phyloP scores from a whole-genome alignment of 2,797 vertebrate genomes.

The Rhincodon typus region DNA sequence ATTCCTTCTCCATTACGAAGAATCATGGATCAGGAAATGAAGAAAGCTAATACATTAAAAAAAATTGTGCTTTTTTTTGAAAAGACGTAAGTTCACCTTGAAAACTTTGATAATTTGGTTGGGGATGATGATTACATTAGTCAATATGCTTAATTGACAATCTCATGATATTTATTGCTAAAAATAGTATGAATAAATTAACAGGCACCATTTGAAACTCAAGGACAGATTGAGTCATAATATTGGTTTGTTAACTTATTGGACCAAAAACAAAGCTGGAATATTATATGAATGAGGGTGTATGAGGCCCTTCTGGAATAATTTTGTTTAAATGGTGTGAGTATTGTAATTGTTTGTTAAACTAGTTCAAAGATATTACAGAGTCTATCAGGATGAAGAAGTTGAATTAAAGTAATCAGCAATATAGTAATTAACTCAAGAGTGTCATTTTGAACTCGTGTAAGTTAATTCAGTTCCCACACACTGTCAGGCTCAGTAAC shows the following conservation, averaged over 20 bases:
- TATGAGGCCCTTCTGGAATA: neutral
- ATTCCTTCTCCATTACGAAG: neutral
- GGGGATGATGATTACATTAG: neutral
- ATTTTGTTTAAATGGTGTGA: neutral
- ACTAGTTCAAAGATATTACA: neutral
- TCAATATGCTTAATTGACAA: neutral
- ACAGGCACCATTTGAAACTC: neutral
- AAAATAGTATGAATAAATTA: conserved; percentile 1
- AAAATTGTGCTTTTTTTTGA: neutral
- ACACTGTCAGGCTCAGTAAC: neutral
- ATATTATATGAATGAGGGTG: neutral
- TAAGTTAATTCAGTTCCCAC: neutral
- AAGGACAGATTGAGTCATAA: neutral
- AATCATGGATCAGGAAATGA: neutral
- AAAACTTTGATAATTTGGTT: neutral
- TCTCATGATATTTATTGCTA: neutral
- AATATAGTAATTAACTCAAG: neutral
- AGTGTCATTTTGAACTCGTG: conserved; percentile 14
- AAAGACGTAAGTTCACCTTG: neutral
- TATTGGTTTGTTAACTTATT: neutral
- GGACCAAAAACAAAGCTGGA: neutral
- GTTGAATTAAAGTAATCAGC: conserved; percentile 11
- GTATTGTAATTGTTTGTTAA: neutral
- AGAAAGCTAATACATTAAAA: neutral
- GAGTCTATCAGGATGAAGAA: neutral